Conservation (phyloP, 1,140 invertebrate genomes). For the Bombyx mori region ASM3026992v2 NC_085117.1:10436001-10436500, state of each 20-base stretch:
- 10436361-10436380: not conserved
- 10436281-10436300: constrained; percentile 11
- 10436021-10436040: not conserved
- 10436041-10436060: not conserved
- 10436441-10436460: too few species aligned
- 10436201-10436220: constrained; percentile 30
- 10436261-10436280: constrained; percentile 12
- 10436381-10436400: too few species aligned
- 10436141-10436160: constrained; percentile 40
- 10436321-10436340: not conserved
- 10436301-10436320: constrained; percentile 19
- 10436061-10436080: too few species aligned
- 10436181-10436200: constrained; percentile 38
- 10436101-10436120: constrained; percentile 43
- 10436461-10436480: too few species aligned
- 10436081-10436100: not conserved
- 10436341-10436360: not conserved
- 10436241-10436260: constrained; percentile 20
- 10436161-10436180: constrained; percentile 42
- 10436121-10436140: constrained; percentile 49
- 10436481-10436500: too few species aligned
- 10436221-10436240: constrained; percentile 45
- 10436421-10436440: too few species aligned
- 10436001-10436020: too few species aligned
- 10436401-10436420: too few species aligned